phyloP scores from a whole-genome alignment of 2,888 invertebrate species.

The Tuta absoluta region DNA sequence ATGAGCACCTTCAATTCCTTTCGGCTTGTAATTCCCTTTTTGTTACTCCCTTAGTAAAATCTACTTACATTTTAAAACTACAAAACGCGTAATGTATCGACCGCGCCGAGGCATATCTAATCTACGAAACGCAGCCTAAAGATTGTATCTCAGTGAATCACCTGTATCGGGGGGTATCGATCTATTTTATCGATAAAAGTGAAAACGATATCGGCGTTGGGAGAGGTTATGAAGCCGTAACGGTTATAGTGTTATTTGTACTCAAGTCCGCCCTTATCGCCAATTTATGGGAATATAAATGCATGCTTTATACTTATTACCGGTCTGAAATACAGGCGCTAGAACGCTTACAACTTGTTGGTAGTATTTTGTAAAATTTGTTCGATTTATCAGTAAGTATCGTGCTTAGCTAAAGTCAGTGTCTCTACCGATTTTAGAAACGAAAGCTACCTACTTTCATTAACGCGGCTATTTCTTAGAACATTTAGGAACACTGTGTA shows the following conservation, averaged over 20 bases:
- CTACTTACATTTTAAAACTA: not conserved
- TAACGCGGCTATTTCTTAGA: not conserved
- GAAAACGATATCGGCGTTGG: slow-evolving; percentile 54
- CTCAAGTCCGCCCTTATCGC: slow-evolving; percentile 36
- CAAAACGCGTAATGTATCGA: slow-evolving; percentile 3
- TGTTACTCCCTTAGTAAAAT: not conserved
- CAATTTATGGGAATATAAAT: slow-evolving; percentile 38
- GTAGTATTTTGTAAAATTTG: not conserved
- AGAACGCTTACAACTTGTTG: not conserved
- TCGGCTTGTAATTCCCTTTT: too few relatives aligned
- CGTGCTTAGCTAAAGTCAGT: not conserved
- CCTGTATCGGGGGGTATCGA: slow-evolving; percentile 55
- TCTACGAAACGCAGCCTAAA: slow-evolving; percentile 32
- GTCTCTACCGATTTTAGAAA: not conserved
- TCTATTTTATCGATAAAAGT: slow-evolving; percentile 66
- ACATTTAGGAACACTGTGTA: not conserved
- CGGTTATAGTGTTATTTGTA: slow-evolving; percentile 35
- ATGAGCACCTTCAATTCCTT: too few relatives aligned
- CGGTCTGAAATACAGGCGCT: slow-evolving; percentile 12
- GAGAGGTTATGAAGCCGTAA: slow-evolving; percentile 31
- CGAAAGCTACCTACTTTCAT: not conserved
- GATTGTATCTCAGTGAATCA: slow-evolving; percentile 62
- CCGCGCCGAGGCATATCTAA: not conserved
- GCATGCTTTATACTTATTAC: slow-evolving; percentile 36
- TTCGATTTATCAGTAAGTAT: not conserved